Evolutionary conservation across 2,888 invertebrate species (phyloP).

Genomic region (Clepsis dumicolana): DNA sequence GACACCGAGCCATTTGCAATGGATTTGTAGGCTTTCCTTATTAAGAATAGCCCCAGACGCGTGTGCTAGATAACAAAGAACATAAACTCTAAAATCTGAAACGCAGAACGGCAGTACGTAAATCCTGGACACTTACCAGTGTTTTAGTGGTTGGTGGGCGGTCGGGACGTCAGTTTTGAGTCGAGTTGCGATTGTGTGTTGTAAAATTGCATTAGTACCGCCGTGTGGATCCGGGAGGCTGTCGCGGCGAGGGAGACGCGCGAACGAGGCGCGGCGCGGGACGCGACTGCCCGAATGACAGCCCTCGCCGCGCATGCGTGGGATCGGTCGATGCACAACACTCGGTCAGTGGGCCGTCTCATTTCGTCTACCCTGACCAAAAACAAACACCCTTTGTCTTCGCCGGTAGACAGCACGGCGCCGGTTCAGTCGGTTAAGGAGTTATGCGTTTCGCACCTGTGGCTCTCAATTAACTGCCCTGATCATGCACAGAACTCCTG

Average conservation of each 20-base stretch:
- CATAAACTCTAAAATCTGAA: slow-evolving; percentile 8
- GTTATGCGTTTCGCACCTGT: slow-evolving; percentile 74
- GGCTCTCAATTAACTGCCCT: slow-evolving; percentile 43
- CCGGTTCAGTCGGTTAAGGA: slow-evolving; percentile 64
- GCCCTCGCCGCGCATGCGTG: slow-evolving; percentile 70
- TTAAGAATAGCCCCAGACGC: slow-evolving; percentile 19
- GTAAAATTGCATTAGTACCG: slow-evolving; percentile 37
- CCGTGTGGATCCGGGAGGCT: slow-evolving; percentile 23
- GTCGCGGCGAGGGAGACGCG: slow-evolving; percentile 54
- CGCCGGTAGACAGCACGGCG: slow-evolving; percentile 77
- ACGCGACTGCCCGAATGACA: slow-evolving; percentile 62
- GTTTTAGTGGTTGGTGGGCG: slow-evolving; percentile 2
- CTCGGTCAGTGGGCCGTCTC: slow-evolving; percentile 83
- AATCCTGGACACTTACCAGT: slow-evolving; percentile 31
- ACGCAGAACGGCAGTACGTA: too few species aligned
- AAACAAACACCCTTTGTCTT: slow-evolving; percentile 82
- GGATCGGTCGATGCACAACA: slow-evolving; percentile 78
- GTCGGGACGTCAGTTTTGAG: background rate
- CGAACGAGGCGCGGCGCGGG: slow-evolving; percentile 66
- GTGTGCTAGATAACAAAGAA: slow-evolving; percentile 54
- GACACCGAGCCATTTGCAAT: slow-evolving; percentile 40
- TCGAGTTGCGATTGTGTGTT: slow-evolving; percentile 11
- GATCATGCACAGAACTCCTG: background rate
- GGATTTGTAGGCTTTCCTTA: slow-evolving; percentile 40
- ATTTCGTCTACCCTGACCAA: slow-evolving; percentile 61